Evolutionary conservation across 2,888 invertebrate species (phyloP).

Genomic region (Diabrotica balteata): DNA sequence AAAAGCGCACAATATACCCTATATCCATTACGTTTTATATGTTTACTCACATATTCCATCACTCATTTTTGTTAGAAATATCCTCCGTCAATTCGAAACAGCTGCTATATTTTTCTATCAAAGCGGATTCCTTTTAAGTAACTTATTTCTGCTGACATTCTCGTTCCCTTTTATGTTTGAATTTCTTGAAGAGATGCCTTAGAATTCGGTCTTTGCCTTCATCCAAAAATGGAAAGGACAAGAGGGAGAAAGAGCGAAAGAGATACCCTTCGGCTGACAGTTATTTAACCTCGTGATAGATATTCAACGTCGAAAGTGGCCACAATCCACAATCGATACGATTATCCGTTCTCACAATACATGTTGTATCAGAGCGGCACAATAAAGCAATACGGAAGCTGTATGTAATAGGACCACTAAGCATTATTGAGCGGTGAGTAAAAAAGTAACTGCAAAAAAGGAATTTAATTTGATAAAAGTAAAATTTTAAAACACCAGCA

Average conservation of each 20-base stretch:
- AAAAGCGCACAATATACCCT: not conserved
- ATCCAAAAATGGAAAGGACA: constrained; percentile 15
- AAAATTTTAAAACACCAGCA: too few species aligned
- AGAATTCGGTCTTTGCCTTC: constrained; percentile 31
- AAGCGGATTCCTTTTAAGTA: constrained; percentile 42
- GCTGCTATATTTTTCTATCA: constrained; percentile 38
- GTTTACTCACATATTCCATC: constrained; percentile 22
- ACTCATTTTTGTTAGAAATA: constrained; percentile 29
- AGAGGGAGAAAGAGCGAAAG: constrained; percentile 28
- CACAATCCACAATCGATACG: constrained; percentile 36
- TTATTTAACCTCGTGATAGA: constrained; percentile 52
- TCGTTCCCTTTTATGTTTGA: constrained; percentile 43
- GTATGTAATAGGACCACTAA: too few species aligned
- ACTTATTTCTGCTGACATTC: constrained; percentile 46
- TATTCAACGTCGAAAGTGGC: constrained; percentile 42
- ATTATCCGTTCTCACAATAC: constrained; percentile 35
- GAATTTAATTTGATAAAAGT: too few species aligned
- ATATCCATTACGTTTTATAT: constrained; percentile 22
- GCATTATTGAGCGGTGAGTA: too few species aligned
- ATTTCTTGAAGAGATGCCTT: constrained; percentile 41
- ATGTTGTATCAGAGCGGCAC: constrained; percentile 19
- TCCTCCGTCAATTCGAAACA: constrained; percentile 31
- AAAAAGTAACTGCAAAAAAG: too few species aligned
- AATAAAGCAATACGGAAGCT: constrained; percentile 10
- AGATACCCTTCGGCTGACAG: constrained; percentile 46